phyloP scores from a whole-genome alignment of 2,888 invertebrate species.

The Pollenia labialis region DNA sequence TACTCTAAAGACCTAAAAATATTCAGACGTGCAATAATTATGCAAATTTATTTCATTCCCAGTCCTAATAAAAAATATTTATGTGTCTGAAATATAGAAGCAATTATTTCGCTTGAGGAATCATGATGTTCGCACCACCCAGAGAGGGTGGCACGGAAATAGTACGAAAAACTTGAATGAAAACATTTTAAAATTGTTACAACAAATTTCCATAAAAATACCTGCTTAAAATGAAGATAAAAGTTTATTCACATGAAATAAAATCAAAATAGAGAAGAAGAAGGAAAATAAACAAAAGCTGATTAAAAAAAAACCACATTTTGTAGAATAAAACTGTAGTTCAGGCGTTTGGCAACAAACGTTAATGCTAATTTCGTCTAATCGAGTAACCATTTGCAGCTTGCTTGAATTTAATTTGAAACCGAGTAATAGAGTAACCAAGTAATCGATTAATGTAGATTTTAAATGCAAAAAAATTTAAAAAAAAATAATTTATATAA shows the following conservation, averaged over 20 bases:
- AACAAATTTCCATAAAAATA: constrained; percentile 8
- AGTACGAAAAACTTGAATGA: background rate
- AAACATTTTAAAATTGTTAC: background rate
- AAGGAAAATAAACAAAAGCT: background rate
- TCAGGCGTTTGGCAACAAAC: background rate
- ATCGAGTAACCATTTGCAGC: background rate
- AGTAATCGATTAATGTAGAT: no score
- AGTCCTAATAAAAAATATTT: background rate
- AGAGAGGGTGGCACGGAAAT: background rate
- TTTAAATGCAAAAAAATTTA: no score
- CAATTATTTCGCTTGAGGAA: background rate
- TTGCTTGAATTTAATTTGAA: no score
- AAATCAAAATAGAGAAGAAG: background rate
- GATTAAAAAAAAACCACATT: background rate
- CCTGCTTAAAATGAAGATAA: background rate
- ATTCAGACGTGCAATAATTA: background rate
- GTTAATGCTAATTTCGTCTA: no score
- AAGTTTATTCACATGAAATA: constrained; percentile 29
- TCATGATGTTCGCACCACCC: no score
- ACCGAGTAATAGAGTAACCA: no score
- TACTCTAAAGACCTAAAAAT: constrained; percentile 4
- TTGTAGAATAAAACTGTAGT: background rate
- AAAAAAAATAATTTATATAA: no score
- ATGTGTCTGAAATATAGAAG: background rate
- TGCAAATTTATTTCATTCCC: background rate